Evolutionary conservation across 2,888 invertebrate species (phyloP).

Genomic region (Lasioglossum pauxillum): DNA sequence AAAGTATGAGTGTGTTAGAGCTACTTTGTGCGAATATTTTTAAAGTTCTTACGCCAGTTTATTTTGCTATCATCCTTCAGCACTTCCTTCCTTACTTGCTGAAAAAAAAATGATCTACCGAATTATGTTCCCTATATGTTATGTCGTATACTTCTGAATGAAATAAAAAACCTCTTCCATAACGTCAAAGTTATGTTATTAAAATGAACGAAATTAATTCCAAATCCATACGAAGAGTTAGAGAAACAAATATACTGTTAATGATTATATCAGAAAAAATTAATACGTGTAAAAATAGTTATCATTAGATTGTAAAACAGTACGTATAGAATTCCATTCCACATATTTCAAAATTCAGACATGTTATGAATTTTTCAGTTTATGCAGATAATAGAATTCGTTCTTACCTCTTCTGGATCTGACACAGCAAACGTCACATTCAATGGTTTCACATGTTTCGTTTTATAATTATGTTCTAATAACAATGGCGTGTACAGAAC

Average conservation of each 20-base stretch:
- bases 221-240: conserved; percentile 36
- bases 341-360: conserved; percentile 16
- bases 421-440: conserved; percentile 96
- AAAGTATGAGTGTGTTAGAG: conserved; percentile 27
- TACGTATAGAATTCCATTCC: conserved; percentile 28
- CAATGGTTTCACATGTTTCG: conserved; percentile 92
- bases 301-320: neutral
- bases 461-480: conserved; percentile 95
- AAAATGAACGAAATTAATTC: conserved; percentile 7
- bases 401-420: conserved; percentile 91
- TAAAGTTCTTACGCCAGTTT: conserved; percentile 68
- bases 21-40: conserved; percentile 56
- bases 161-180: conserved; percentile 38
- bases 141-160: conserved; percentile 38
- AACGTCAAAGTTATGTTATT: conserved; percentile 12
- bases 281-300: conserved; percentile 26
- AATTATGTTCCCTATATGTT: conserved; percentile 57
- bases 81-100: conserved; percentile 64
- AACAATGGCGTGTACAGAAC: conserved; percentile 96
- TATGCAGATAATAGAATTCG: conserved; percentile 27
- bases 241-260: conserved; percentile 35
- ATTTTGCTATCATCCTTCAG: conserved; percentile 63
- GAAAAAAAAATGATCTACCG: conserved; percentile 69
- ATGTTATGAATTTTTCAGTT: conserved; percentile 26
- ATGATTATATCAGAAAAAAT: conserved; percentile 29